Evolutionary conservation across 2,113 vertebrate genomes (phyloP).

Genomic region (Ia io): DNA sequence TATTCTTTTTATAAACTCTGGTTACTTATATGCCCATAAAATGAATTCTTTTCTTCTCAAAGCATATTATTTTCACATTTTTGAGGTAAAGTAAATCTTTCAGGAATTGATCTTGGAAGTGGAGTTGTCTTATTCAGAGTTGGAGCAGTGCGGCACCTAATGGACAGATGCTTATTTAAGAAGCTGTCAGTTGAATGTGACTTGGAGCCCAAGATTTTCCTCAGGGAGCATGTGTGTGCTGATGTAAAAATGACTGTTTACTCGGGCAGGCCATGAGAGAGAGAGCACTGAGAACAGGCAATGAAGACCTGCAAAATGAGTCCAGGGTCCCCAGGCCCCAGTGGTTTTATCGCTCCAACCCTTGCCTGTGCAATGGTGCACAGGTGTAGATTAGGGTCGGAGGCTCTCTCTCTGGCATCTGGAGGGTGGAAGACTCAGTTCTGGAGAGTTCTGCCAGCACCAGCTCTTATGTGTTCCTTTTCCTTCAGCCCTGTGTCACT

Average conservation of each 20-base stretch:
- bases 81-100: not conserved
- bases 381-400: not conserved
- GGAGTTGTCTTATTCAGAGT: not conserved
- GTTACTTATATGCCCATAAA: not conserved
- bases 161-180: too few relatives aligned
- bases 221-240: not conserved
- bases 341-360: too few relatives aligned
- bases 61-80: not conserved
- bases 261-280: not conserved
- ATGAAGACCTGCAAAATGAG: not conserved
- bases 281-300: not conserved
- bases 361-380: fast-evolving
- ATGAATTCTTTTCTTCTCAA: not conserved
- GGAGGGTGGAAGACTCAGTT: not conserved
- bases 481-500: not conserved
- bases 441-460: not conserved
- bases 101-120: not conserved
- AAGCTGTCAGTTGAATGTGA: not conserved
- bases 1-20: not conserved
- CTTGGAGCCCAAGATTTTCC: not conserved
- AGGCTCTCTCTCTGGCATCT: not conserved
- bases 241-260: not conserved
- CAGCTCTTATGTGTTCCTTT: not conserved
- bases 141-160: not conserved
- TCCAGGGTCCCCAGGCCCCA: fast-evolving